Base-by-base conservation (phyloP, 2,888 invertebrate genomes). In the Tuta absoluta region DNA sequence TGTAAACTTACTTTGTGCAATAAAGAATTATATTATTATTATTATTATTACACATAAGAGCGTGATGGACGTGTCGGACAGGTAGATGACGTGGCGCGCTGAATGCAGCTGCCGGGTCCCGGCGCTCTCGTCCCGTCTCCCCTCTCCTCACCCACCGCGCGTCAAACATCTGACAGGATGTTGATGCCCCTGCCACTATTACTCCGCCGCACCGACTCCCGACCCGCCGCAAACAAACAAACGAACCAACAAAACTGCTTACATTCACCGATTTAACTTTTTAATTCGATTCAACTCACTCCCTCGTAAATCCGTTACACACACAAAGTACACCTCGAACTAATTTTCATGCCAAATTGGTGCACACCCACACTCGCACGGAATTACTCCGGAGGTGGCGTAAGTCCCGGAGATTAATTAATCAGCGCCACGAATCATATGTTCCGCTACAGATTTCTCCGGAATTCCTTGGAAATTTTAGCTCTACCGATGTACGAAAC, bases 121-220 rank as follows among this genome's bases (percentile, higher is more conserved):
- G 11, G 1, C 1, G 10, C 24, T 2, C 14, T 2, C 24, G 10
- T 8, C 14, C 10, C 24, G 10, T 8, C 24, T 24, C 28, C 17
- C 56, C 23, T 4, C 56, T 24, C 56, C 24, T 5, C 14, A 2
- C 19, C 19, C 19, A 4, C 5, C 12, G 41, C 41, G 12, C 56
- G 28, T 56, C 56, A 56, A 28, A 56, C 56, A 56, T 12, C 56
- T 28, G 56, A 56, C 56, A 28, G 56, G 56, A 56, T 28, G 56
- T 56, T 28, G 28, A 56, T 28, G 56, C 28, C 24, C 12, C 56
- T 24, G 17, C 56, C 33, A 33, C 33, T 33, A 33, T n/a, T 33
- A 33, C 33, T 5, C 12, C 41, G 41, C 41, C 41, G 41, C 41
- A 41, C 41, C 53, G 21, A 53, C 53, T 24, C 33, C 10, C 58